Percentiles rank a stretch among this genome's conserved stretches.
Conservation (phyloP, 2,113 vertebrate genomes). For the Brachionichthys hirsutus region DNA sequence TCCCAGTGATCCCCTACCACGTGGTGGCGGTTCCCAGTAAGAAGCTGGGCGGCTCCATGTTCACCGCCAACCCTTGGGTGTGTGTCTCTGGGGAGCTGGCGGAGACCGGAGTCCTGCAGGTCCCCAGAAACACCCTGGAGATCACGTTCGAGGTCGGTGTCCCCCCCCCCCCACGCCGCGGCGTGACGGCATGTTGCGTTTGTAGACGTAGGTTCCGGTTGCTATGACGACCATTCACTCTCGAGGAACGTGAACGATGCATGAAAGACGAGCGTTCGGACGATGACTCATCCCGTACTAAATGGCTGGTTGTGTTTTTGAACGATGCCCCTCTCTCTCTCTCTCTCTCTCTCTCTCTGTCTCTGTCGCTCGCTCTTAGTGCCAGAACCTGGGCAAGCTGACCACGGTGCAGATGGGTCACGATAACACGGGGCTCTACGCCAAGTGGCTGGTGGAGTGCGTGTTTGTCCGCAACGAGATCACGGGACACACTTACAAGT, state of each 20-base stretch:
- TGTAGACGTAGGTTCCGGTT: too few species aligned
- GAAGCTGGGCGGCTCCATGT: constrained; percentile 97
- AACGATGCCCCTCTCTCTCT: too few species aligned
- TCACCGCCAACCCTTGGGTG: constrained; percentile 98
- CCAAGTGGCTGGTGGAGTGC: constrained; percentile 96
- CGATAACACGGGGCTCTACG: constrained; percentile 95
- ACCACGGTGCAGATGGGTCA: constrained; percentile 98
- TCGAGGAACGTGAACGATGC: too few species aligned
- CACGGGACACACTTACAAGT: constrained; percentile 98
- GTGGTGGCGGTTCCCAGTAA: constrained; percentile 94
- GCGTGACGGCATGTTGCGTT: too few species aligned
- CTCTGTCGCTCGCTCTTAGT: constrained; percentile 76
- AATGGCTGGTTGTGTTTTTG: too few species aligned
- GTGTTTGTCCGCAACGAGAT: constrained; percentile 97
- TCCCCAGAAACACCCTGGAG: constrained; percentile 92
- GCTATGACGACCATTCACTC: too few species aligned
- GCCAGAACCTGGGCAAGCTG: constrained; percentile 96
- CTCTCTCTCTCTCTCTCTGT: constrained; percentile 15
- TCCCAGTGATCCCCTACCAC: constrained; percentile 95
- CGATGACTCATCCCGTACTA: too few species aligned
- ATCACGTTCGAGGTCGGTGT: constrained; percentile 95
- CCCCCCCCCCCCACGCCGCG: too few species aligned
- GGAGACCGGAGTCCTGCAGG: constrained; percentile 93
- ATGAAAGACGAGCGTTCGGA: too few species aligned
- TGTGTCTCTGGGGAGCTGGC: constrained; percentile 96